Evolutionary conservation across 2,113 vertebrate genomes (phyloP).

Genomic region (Sapayoa aenigma): DNA sequence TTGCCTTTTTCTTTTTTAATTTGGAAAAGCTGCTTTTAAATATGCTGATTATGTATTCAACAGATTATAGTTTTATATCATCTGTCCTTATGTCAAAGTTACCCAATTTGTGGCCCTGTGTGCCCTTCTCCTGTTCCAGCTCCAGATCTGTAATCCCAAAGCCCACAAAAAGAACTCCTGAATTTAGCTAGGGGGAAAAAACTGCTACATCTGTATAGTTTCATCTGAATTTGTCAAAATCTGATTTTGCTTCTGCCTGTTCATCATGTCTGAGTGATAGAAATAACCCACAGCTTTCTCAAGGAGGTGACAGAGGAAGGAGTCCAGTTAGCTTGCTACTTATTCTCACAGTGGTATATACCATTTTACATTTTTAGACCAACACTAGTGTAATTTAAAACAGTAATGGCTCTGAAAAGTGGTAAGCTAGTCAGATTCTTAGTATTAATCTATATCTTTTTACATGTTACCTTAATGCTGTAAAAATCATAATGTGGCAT

Average conservation of each 20-base stretch:
- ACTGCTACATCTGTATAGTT: neutral
- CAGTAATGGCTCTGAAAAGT: neutral
- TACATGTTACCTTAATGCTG: neutral
- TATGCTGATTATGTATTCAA: conserved; percentile 8
- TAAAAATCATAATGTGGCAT: neutral
- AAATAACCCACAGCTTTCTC: conserved; percentile 48
- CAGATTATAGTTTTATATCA: conserved; percentile 20
- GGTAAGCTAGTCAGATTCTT: neutral
- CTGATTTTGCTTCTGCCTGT: conserved; percentile 26
- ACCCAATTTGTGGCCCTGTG: neutral
- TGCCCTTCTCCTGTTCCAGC: neutral
- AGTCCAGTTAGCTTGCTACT: conserved; percentile 1
- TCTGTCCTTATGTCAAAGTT: conserved; percentile 11
- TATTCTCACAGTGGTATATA: neutral
- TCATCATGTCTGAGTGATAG: conserved; percentile 48
- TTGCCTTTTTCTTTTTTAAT: conserved; percentile 25
- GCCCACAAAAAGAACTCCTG: neutral
- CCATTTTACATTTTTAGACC: neutral
- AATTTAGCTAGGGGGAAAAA: neutral
- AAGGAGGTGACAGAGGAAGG: conserved; percentile 4
- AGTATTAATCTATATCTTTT: neutral
- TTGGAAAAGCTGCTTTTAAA: conserved; percentile 57
- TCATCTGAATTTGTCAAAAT: neutral
- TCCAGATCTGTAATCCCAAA: conserved; percentile 12
- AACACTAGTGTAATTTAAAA: neutral